Conservation (phyloP, 2,888 invertebrate species). For the Fabriciana adippe region DNA sequence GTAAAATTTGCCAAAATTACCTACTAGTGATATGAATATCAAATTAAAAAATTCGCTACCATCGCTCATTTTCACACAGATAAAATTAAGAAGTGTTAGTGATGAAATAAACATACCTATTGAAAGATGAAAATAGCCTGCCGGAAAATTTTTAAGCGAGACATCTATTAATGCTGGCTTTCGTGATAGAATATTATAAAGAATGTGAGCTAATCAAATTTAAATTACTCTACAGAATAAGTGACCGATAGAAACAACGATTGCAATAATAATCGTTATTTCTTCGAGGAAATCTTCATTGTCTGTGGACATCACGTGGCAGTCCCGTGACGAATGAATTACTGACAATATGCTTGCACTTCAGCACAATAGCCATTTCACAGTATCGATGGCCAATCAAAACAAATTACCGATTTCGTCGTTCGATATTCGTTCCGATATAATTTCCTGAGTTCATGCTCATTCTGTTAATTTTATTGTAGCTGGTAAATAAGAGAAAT, state of each 20-base stretch:
- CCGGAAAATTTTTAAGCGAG: no score
- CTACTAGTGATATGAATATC: no score
- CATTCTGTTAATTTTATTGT: conserved; percentile 45
- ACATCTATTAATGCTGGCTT: not conserved
- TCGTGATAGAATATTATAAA: conserved; percentile 2
- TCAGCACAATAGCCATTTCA: conserved; percentile 68
- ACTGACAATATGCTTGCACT: conserved; percentile 48
- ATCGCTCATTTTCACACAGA: no score
- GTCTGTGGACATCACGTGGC: conserved; percentile 52
- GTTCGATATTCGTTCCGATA: conserved; percentile 76
- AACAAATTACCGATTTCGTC: conserved; percentile 71
- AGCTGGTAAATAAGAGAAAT: conserved; percentile 19
- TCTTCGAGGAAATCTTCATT: conserved; percentile 27
- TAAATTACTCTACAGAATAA: conserved; percentile 3
- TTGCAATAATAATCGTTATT: conserved; percentile 31
- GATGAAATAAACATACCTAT: no score
- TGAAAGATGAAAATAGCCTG: no score
- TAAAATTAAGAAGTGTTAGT: no score
- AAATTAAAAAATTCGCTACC: no score
- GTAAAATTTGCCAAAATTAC: no score
- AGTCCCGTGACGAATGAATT: conserved; percentile 67
- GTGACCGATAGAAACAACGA: conserved; percentile 15
- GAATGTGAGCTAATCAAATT: conserved; percentile 6
- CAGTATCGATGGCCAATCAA: conserved; percentile 69
- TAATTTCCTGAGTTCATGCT: conserved; percentile 64